Evolutionary conservation across 2,888 invertebrate species (phyloP).

Genomic region (Apamea anceps): DNA sequence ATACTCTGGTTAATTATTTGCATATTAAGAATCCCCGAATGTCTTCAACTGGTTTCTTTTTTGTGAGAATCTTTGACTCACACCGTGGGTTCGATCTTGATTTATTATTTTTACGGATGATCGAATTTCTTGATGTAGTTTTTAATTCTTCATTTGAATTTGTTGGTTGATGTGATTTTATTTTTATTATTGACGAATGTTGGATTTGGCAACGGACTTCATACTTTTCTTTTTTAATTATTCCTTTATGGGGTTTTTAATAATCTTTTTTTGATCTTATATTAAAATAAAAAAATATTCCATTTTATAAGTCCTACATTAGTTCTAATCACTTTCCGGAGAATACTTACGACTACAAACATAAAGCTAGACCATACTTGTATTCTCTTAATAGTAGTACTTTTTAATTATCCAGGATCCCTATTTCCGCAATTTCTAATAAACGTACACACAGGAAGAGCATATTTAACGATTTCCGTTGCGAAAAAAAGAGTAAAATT

Average conservation of each 20-base stretch:
- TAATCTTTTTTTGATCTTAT: not conserved
- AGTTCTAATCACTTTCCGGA: not conserved
- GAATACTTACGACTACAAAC: not conserved
- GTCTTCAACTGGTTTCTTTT: slow-evolving; percentile 73
- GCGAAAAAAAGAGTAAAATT: slow-evolving; percentile 70
- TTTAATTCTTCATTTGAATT: slow-evolving; percentile 64
- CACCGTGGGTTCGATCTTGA: slow-evolving; percentile 72
- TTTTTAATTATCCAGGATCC: slow-evolving; percentile 31
- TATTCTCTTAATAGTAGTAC: slow-evolving; percentile 9
- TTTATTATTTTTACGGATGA: slow-evolving; percentile 81
- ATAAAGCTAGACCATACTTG: slow-evolving; percentile 12
- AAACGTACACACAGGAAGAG: slow-evolving; percentile 72
- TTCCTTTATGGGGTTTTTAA: not conserved
- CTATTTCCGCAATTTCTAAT: slow-evolving; percentile 60
- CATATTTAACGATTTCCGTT: slow-evolving; percentile 77
- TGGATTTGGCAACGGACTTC: not conserved
- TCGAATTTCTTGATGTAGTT: slow-evolving; percentile 69
- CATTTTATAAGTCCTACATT: not conserved
- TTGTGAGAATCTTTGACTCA: slow-evolving; percentile 80
- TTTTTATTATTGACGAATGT: slow-evolving; percentile 33
- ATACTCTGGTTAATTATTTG: slow-evolving; percentile 84
- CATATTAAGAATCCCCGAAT: slow-evolving; percentile 80
- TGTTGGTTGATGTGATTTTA: slow-evolving; percentile 35
- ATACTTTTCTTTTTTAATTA: not conserved
- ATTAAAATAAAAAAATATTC: not conserved